phyloP scores from a whole-genome alignment of 1,140 invertebrate species.

The Stegodyphus mimosarum region DNA sequence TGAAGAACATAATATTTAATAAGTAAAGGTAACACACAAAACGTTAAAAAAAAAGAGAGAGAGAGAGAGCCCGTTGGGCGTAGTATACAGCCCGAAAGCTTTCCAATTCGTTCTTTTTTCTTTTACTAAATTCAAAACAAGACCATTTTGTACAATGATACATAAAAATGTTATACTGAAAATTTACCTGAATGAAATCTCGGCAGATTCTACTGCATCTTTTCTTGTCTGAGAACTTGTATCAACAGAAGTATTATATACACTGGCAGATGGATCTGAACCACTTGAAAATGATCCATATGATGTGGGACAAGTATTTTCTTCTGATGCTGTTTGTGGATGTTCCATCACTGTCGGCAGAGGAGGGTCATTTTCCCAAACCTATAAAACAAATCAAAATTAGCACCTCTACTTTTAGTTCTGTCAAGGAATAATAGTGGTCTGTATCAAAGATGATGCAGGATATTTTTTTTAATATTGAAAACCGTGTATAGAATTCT shows the following conservation, averaged over 20 bases:
- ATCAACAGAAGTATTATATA: constrained; percentile 37
- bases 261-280: constrained; percentile 25
- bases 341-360: constrained; percentile 79
- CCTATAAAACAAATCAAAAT: constrained; percentile 63
- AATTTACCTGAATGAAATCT: constrained; percentile 45
- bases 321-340: constrained; percentile 64
- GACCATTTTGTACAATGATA: too few species aligned
- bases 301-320: constrained; percentile 28
- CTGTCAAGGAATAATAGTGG: too few species aligned
- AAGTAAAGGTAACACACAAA: too few species aligned
- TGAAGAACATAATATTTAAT: too few species aligned
- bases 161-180: not conserved
- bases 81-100: too few species aligned
- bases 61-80: too few species aligned
- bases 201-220: constrained; percentile 21
- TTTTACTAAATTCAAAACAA: too few species aligned
- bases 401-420: not conserved
- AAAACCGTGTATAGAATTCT: too few species aligned
- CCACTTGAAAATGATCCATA: constrained; percentile 41
- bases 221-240: constrained; percentile 34
- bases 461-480: too few species aligned
- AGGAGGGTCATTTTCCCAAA: constrained; percentile 79
- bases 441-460: too few species aligned
- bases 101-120: too few species aligned
- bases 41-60: too few species aligned